Conservation (phyloP, 2,797 vertebrate genomes). For the Pipistrellus pygmaeus region DNA sequence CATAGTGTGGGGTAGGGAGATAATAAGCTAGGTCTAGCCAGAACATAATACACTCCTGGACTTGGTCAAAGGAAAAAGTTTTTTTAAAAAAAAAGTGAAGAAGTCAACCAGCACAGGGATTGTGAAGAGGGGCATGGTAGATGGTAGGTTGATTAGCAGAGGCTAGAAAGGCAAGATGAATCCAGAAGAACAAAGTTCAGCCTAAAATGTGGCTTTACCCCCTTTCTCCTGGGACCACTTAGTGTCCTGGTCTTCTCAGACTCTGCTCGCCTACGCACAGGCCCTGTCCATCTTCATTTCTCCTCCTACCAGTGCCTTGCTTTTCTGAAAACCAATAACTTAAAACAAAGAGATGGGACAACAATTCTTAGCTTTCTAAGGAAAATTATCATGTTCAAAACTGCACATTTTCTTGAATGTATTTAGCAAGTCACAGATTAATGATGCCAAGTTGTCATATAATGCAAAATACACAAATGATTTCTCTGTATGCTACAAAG, state of each 20-base stretch:
- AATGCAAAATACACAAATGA: constrained; percentile 29
- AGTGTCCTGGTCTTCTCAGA: not conserved
- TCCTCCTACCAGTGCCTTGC: not conserved
- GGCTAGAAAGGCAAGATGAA: not conserved
- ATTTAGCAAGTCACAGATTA: constrained; percentile 3
- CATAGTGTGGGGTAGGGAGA: not conserved
- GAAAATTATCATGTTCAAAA: constrained; percentile 36
- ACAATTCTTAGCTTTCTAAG: constrained; percentile 51
- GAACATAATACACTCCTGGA: not conserved
- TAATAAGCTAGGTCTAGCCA: constrained; percentile 28
- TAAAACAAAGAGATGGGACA: constrained; percentile 15
- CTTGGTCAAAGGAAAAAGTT: not conserved
- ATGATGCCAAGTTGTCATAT: not conserved
- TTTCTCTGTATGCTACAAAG: constrained; percentile 18
- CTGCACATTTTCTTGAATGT: constrained; percentile 31
- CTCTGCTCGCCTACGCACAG: not conserved
- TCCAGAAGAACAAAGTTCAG: constrained; percentile 45
- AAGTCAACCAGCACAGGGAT: constrained; percentile 7
- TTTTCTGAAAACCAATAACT: constrained; percentile 50
- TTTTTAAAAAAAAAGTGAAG: not conserved
- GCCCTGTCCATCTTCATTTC: not conserved
- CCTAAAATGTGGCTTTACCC: not conserved
- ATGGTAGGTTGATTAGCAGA: constrained; percentile 6
- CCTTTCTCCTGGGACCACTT: not conserved
- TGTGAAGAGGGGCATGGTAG: not conserved